phyloP scores from a whole-genome alignment of 2,113 vertebrate species.

The Pseudopodoces humilis region DNA sequence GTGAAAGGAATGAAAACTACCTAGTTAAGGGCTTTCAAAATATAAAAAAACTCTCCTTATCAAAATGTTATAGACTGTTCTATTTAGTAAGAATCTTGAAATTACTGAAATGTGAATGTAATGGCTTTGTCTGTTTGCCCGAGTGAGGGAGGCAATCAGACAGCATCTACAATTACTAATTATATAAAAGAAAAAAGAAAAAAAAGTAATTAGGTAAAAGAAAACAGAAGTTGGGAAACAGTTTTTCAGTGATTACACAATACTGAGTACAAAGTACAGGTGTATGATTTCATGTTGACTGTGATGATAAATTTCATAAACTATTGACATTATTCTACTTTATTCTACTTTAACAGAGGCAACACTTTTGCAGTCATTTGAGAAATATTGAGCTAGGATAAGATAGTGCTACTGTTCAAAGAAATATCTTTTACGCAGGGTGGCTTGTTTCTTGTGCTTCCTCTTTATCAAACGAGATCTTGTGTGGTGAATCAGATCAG shows the following conservation, averaged over 20 bases:
- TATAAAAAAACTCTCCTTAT: neutral
- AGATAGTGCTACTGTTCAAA: neutral
- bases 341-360: neutral
- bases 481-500: neutral
- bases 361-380: neutral
- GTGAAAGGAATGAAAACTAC: neutral
- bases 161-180: neutral
- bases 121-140: neutral
- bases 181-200: neutral
- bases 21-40: neutral
- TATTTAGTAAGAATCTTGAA: neutral
- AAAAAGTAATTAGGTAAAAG: neutral
- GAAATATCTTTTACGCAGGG: neutral
- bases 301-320: neutral
- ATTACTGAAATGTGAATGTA: neutral
- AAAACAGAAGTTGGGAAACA: neutral
- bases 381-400: neutral
- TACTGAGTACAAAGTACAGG: neutral
- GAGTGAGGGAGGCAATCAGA: neutral
- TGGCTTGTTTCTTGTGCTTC: neutral
- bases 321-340: neutral
- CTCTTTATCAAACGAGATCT: neutral
- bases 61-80: neutral
- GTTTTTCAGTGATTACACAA: neutral
- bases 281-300: neutral